A percentile compares a stretch with the other conserved stretches of the same genome.
These are phyloP conservation scores for Drosophila merina DNA, from an alignment of 2,888 invertebrate genomes.

Conservation along the genomic window DNA sequence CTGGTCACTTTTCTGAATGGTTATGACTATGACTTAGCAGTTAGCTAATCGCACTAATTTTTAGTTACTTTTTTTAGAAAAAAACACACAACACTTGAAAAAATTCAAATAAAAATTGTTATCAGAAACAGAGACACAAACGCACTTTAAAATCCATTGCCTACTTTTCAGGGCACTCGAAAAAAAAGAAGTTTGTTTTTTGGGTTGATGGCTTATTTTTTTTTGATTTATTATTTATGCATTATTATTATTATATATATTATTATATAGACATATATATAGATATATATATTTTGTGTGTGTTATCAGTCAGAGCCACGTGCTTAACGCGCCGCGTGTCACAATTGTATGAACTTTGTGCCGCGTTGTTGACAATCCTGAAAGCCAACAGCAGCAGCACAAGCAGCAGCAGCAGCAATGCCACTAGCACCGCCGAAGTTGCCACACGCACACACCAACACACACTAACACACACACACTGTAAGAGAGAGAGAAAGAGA, in stretches of 20 bases:
- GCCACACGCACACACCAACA: constrained; percentile 45
- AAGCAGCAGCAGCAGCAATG: constrained; percentile 40
- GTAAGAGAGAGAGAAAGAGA: constrained; percentile 2
- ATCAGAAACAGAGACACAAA: neutral
- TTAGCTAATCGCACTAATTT: constrained; percentile 35
- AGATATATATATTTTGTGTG: neutral
- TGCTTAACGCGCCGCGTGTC: constrained; percentile 78
- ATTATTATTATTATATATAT: neutral
- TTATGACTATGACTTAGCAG: constrained; percentile 6
- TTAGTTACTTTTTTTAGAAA: neutral
- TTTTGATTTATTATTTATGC: constrained; percentile 1
- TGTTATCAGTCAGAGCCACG: constrained; percentile 77
- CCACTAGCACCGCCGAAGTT: constrained; percentile 54
- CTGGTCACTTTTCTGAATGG: constrained; percentile 15
- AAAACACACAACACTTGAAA: constrained; percentile 10
- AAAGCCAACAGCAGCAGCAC: constrained; percentile 56
- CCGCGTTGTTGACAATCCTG: constrained; percentile 70
- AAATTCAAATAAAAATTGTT: constrained; percentile 6
- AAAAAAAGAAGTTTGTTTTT: constrained; percentile 12
- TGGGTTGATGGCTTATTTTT: neutral
- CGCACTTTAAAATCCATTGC: constrained; percentile 1
- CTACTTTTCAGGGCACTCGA: constrained; percentile 11
- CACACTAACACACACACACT: constrained; percentile 9
- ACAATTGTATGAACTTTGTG: constrained; percentile 75
- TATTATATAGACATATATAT: neutral